phyloP scores from a whole-genome alignment of 2,888 invertebrate species.

The Julus scandinavius region DNA sequence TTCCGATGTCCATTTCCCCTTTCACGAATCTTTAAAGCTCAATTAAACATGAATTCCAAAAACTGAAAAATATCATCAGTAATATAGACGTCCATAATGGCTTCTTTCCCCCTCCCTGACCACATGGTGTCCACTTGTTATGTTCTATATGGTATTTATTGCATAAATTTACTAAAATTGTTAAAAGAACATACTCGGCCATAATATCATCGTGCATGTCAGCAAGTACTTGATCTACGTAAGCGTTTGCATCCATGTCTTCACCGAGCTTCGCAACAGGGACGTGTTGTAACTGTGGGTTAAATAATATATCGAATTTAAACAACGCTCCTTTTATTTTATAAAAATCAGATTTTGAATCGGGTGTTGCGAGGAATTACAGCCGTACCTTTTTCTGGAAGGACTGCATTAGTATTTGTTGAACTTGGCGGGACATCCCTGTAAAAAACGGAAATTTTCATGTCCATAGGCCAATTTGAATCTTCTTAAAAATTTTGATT shows the following conservation, averaged over 20 bases:
- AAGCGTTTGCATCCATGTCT: conserved; percentile 40
- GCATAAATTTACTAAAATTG: background rate
- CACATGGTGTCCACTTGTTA: background rate
- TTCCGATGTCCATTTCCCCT: no score
- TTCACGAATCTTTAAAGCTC: no score
- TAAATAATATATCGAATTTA: background rate
- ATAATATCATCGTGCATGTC: background rate
- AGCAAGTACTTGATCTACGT: conserved; percentile 49
- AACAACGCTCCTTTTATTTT: background rate
- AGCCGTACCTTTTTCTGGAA: background rate
- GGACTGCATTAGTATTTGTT: background rate
- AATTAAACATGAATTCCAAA: no score
- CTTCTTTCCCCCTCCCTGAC: no score
- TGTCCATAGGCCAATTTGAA: no score
- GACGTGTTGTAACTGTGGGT: background rate
- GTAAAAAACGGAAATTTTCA: background rate
- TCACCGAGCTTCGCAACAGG: background rate
- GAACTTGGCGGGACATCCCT: background rate
- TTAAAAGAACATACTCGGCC: conserved; percentile 42
- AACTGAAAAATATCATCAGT: background rate
- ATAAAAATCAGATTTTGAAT: background rate
- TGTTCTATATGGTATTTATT: background rate
- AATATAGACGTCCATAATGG: background rate
- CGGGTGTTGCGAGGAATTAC: no score
- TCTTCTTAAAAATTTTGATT: no score